Evolutionary conservation across 2,113 vertebrate species (phyloP).

Genomic region (Tetraodon nigroviridis): DNA sequence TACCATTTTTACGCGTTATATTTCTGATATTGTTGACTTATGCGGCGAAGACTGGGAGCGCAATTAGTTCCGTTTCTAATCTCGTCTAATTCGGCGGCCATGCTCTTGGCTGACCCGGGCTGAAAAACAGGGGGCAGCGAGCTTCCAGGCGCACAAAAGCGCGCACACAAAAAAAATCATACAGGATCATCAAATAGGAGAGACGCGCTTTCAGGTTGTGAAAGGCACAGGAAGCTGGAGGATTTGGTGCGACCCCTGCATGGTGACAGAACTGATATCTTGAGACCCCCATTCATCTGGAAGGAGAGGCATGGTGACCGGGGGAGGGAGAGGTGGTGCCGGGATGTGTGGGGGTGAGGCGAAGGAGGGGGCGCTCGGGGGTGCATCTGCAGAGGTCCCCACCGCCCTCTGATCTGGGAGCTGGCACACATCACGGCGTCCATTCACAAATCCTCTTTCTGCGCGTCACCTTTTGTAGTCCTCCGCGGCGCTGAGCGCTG

Average conservation of each 20-base stretch:
- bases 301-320: constrained; percentile 42
- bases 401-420: constrained; percentile 75
- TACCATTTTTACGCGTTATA: background rate
- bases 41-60: constrained; percentile 10
- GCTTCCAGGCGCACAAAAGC: constrained; percentile 45
- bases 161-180: constrained; percentile 51
- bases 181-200: constrained; percentile 61
- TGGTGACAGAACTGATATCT: constrained; percentile 62
- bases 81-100: constrained; percentile 31
- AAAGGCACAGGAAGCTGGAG: constrained; percentile 60
- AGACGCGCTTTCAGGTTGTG: constrained; percentile 50
- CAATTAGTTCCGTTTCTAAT: constrained; percentile 34
- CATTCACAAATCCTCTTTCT: constrained; percentile 80
- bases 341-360: background rate
- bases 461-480: constrained; percentile 71
- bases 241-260: constrained; percentile 67
- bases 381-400: constrained; percentile 75
- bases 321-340: constrained; percentile 3
- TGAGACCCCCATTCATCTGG: constrained; percentile 65
- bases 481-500: constrained; percentile 60
- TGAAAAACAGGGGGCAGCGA: constrained; percentile 22
- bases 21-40: constrained; percentile 25
- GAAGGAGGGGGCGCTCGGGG: constrained; percentile 26
- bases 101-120: constrained; percentile 41
- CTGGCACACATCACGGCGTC: constrained; percentile 75